These are phyloP conservation scores for Watersipora subatra DNA, from an alignment of 1,140 invertebrate genomes.

Conservation along the genomic window DNA sequence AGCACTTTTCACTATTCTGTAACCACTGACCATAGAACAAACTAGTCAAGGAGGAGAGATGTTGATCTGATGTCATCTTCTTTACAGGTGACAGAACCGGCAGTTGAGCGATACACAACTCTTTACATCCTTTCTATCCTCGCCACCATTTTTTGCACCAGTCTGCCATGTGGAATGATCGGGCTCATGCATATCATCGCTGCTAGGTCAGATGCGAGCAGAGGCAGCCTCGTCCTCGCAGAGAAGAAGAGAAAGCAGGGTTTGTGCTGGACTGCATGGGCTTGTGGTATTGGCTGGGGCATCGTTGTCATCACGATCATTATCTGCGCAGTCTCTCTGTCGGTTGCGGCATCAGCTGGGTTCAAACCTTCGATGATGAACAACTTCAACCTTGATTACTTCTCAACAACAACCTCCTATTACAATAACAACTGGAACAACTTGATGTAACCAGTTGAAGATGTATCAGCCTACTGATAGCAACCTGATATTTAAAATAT, in stretches of 20 bases:
- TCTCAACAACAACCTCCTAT: too few relatives aligned
- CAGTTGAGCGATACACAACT: neutral
- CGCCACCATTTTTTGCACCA: neutral
- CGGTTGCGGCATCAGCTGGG: too few relatives aligned
- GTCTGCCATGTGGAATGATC: neutral
- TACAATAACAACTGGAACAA: too few relatives aligned
- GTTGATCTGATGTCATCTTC: neutral
- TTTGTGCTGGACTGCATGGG: neutral
- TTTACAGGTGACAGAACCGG: neutral
- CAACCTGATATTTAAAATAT: too few relatives aligned
- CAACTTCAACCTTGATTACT: too few relatives aligned
- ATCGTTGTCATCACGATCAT: neutral
- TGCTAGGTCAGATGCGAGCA: neutral
- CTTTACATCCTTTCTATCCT: neutral
- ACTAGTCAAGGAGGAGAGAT: too few relatives aligned
- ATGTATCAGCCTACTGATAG: too few relatives aligned
- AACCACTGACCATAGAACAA: too few relatives aligned
- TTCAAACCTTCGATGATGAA: too few relatives aligned
- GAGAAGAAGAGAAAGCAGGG: neutral
- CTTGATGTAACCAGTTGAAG: too few relatives aligned
- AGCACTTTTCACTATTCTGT: too few relatives aligned
- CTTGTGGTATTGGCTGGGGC: neutral
- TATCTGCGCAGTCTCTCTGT: neutral
- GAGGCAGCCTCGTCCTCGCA: neutral
- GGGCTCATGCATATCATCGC: slow-evolving; percentile 8